A percentile compares a stretch with the other conserved stretches of the same genome.
Conservation (phyloP, 2,888 invertebrate genomes). For the Anthrax anthrax region DNA sequence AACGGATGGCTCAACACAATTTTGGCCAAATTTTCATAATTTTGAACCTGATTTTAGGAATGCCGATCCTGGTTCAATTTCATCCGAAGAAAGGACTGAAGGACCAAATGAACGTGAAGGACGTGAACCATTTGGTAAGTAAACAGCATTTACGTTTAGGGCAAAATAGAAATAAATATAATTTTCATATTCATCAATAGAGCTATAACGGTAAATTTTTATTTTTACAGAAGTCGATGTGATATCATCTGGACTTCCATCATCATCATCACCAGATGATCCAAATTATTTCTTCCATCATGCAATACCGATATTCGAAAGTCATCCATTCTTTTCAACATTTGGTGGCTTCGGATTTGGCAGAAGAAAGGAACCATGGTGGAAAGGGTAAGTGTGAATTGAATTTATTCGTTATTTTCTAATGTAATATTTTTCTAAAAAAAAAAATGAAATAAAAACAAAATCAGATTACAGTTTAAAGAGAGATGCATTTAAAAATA, state of each 20-base stretch:
- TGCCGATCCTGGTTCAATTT: constrained; percentile 4
- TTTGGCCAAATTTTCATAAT: constrained; percentile 11
- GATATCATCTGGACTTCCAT: constrained; percentile 23
- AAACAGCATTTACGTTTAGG: no score
- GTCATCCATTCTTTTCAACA: constrained; percentile 27
- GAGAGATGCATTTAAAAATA: no score
- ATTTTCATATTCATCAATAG: no score
- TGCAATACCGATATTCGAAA: constrained; percentile 29
- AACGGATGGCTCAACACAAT: constrained; percentile 4
- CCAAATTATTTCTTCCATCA: constrained; percentile 27
- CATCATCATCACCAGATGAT: constrained; percentile 12
- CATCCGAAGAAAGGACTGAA: constrained; percentile 8
- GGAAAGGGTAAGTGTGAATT: constrained; percentile 28
- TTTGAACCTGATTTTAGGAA: constrained; percentile 12
- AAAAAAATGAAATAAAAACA: no score
- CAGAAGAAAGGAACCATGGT: constrained; percentile 28
- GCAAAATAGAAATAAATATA: no score
- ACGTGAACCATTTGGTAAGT: constrained; percentile 10
- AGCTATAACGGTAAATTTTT: no score
- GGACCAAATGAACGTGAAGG: constrained; percentile 2
- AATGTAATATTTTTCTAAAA: no score
- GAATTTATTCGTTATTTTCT: no score
- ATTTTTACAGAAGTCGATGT: constrained; percentile 29
- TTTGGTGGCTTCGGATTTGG: constrained; percentile 28
- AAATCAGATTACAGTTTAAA: no score